phyloP scores from a whole-genome alignment of 2,113 vertebrate species.

The Percopsis transmontana region DNA sequence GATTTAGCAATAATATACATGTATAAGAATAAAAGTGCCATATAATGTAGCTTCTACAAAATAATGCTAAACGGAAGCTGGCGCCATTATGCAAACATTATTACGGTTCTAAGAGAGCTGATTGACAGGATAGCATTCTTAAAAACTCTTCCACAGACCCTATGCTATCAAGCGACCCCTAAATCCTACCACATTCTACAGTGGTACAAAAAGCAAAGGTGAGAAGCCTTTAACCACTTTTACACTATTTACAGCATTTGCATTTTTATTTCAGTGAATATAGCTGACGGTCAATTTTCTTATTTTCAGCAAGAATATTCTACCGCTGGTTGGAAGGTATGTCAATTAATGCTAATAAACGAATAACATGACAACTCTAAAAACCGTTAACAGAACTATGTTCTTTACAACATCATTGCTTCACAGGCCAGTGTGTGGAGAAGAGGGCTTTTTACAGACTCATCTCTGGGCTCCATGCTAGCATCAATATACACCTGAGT shows the following conservation, averaged over 20 bases:
- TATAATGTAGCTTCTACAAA: too few species aligned
- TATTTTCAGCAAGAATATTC: constrained; percentile 82
- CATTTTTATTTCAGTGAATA: neutral
- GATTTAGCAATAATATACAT: too few species aligned
- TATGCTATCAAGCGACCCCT: constrained; percentile 85
- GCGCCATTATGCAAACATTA: too few species aligned
- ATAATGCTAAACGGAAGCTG: too few species aligned
- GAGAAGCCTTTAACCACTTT: neutral
- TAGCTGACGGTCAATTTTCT: neutral
- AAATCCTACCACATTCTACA: constrained; percentile 74
- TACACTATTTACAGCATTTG: neutral
- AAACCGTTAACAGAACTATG: neutral
- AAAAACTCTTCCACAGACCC: constrained; percentile 74
- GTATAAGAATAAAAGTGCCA: too few species aligned
- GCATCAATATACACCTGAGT: constrained; percentile 92
- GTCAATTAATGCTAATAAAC: neutral
- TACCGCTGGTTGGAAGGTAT: constrained; percentile 92
- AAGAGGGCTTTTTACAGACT: constrained; percentile 93
- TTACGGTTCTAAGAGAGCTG: too few species aligned
- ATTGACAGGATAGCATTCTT: too few species aligned
- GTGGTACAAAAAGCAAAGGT: constrained; percentile 72
- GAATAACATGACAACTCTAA: too few species aligned
- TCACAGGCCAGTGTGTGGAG: constrained; percentile 89
- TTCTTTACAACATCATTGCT: neutral
- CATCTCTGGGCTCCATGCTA: constrained; percentile 90